phyloP scores from a whole-genome alignment of 2,888 invertebrate species.

The Cosmia trapezina region DNA sequence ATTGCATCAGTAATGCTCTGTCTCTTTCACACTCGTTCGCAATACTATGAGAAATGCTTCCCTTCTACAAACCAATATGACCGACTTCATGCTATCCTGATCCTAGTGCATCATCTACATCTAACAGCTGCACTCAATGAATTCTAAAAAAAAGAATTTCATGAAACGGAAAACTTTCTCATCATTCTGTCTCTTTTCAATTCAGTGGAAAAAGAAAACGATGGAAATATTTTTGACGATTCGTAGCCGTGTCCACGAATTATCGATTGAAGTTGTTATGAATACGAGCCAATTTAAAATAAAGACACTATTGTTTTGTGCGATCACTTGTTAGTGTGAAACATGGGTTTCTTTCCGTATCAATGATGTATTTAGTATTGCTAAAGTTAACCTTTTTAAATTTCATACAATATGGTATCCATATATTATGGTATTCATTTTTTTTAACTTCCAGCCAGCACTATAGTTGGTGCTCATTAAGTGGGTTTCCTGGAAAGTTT shows the following conservation, averaged over 20 bases:
- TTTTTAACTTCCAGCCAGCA: too few species aligned
- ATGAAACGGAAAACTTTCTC: neutral
- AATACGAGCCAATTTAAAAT: conserved; percentile 46
- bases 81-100: conserved; percentile 21
- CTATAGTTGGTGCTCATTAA: too few species aligned
- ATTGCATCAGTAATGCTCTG: neutral
- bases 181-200: conserved; percentile 14
- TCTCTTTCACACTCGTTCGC: conserved; percentile 21
- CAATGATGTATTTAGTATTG: neutral
- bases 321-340: neutral
- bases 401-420: neutral
- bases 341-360: too few species aligned
- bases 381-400: neutral
- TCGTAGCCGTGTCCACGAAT: conserved; percentile 3
- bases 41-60: conserved; percentile 21
- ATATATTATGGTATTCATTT: too few species aligned
- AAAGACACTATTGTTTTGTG: conserved; percentile 9
- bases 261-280: conserved; percentile 46
- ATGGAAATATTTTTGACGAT: conserved; percentile 9
- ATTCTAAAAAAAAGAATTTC: conserved; percentile 23
- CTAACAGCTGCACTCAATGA: conserved; percentile 22
- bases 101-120: conserved; percentile 23
- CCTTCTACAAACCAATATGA: conserved; percentile 1
- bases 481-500: too few species aligned
- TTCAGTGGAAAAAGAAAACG: conserved; percentile 4